Conservation (phyloP, 1,140 invertebrate species). For the Arion vulgaris region DNA sequence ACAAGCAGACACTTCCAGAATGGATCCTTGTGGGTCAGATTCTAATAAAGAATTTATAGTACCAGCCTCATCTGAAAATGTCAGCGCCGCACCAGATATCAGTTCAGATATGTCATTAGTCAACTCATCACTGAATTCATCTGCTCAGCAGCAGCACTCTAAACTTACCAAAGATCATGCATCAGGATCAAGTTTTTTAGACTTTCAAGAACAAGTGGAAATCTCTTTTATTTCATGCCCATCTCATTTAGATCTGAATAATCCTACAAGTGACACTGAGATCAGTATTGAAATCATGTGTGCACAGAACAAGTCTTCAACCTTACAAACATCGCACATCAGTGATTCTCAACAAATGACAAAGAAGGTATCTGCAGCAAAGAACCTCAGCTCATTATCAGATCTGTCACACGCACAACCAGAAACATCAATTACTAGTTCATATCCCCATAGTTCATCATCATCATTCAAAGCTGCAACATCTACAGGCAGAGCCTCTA, state of each 20-base stretch:
- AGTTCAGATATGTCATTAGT: neutral
- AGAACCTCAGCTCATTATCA: neutral
- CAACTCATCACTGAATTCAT: neutral
- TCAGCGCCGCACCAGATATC: neutral
- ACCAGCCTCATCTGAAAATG: neutral
- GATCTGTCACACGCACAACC: neutral
- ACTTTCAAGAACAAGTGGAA: slow-evolving; percentile 5
- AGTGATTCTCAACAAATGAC: neutral
- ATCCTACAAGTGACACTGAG: neutral
- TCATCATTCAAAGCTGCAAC: neutral
- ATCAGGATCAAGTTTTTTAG: neutral
- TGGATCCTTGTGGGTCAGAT: neutral
- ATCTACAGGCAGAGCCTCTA: neutral
- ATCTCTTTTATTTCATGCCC: slow-evolving; percentile 14
- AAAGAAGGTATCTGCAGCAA: neutral
- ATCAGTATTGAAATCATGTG: neutral
- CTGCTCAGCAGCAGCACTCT: neutral
- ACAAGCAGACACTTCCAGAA: neutral
- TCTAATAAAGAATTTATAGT: neutral
- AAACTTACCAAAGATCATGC: neutral
- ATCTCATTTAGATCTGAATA: neutral
- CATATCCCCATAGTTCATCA: neutral
- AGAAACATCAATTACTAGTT: neutral
- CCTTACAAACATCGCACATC: neutral
- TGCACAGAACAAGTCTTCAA: neutral